Conservation (phyloP, 2,888 invertebrate species). For the Drosophila stalkeri region DNA sequence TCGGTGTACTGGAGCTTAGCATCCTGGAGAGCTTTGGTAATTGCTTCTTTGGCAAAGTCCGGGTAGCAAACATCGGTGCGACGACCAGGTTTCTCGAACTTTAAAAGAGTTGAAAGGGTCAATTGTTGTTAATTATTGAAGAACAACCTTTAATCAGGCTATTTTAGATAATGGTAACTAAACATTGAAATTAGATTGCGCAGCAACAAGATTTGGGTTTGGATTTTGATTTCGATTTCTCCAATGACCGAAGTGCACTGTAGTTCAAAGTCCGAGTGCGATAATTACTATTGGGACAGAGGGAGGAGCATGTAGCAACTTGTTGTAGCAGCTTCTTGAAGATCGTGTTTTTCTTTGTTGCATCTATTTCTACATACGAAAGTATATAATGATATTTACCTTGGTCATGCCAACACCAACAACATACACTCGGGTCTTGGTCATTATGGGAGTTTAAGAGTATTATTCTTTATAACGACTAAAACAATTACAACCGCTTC, state of each 20-base stretch:
- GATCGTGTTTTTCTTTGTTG: constrained; percentile 11
- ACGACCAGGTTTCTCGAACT: constrained; percentile 97
- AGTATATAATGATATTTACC: constrained; percentile 85
- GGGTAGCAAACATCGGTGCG: constrained; percentile 95
- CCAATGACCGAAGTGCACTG: constrained; percentile 61
- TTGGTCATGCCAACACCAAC: constrained; percentile 99
- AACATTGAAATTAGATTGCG: constrained; percentile 35
- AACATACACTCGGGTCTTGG: constrained; percentile 90
- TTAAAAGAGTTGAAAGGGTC: background rate
- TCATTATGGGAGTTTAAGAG: constrained; percentile 67
- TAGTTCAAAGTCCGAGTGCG: constrained; percentile 63
- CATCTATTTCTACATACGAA: background rate
- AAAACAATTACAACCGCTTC: constrained; percentile 32
- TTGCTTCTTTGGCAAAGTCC: constrained; percentile 96
- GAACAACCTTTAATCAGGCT: constrained; percentile 35
- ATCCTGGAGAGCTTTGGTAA: constrained; percentile 94
- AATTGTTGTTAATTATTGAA: constrained; percentile 18
- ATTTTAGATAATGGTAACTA: constrained; percentile 30
- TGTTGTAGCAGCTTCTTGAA: constrained; percentile 22
- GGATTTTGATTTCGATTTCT: constrained; percentile 28
- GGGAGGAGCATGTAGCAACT: constrained; percentile 14
- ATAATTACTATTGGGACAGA: constrained; percentile 18
- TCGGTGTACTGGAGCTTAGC: constrained; percentile 91
- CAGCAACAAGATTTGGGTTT: constrained; percentile 35
- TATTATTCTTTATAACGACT: background rate